These are phyloP conservation scores for Caenorhabditis sulstoni DNA, from an alignment of 2,888 invertebrate species.

Conservation along the genomic window DNA sequence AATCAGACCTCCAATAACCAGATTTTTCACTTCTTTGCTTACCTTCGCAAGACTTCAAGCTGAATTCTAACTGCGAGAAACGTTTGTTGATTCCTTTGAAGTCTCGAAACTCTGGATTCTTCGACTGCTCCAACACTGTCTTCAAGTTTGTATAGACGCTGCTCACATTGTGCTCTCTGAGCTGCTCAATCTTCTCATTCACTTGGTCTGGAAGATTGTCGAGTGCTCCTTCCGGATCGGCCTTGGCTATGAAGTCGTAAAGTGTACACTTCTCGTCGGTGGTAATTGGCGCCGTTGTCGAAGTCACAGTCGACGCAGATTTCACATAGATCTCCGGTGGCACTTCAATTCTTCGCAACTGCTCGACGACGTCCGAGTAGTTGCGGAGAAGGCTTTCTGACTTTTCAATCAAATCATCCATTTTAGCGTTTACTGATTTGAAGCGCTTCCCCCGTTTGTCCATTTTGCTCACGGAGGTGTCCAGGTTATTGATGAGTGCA, in stretches of 20 bases:
- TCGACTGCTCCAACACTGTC: conserved; percentile 64
- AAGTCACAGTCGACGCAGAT: conserved; percentile 47
- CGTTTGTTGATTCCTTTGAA: conserved; percentile 77
- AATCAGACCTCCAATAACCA: conserved; percentile 1
- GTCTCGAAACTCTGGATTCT: conserved; percentile 70
- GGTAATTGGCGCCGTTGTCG: conserved; percentile 32
- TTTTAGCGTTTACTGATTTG: conserved; percentile 13
- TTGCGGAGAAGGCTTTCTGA: conserved; percentile 64
- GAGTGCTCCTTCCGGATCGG: conserved; percentile 68
- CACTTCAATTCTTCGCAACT: conserved; percentile 63
- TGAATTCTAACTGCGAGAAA: conserved; percentile 71
- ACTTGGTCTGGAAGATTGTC: conserved; percentile 62
- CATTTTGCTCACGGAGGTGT: conserved; percentile 66
- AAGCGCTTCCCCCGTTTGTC: conserved; percentile 60
- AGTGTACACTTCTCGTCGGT: conserved; percentile 62
- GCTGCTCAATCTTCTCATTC: conserved; percentile 62
- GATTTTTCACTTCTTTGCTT: background rate
- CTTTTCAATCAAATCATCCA: conserved; percentile 48
- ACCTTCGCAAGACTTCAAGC: conserved; percentile 55
- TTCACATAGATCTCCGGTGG: conserved; percentile 51
- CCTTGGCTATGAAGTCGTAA: conserved; percentile 75
- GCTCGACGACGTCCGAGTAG: conserved; percentile 72
- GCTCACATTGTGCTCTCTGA: conserved; percentile 48
- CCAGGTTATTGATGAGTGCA: conserved; percentile 75
- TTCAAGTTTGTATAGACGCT: conserved; percentile 47